A percentile compares a stretch with the other conserved stretches of the same genome.
Conservation (phyloP, 2,888 invertebrate genomes). For the Drosophila sordidapex region DNA sequence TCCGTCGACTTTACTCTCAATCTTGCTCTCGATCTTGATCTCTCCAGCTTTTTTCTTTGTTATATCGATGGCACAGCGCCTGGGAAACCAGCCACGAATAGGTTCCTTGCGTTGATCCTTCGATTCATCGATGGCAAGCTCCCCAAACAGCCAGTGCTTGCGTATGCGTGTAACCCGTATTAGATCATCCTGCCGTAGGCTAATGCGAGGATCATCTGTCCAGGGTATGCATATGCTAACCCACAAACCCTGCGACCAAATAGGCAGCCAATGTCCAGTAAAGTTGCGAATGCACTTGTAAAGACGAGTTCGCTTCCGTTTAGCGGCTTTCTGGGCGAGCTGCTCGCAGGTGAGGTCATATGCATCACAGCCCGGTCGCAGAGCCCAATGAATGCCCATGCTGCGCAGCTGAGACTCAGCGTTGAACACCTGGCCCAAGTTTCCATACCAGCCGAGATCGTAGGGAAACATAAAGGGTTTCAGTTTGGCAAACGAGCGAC, state of each 20-base stretch:
- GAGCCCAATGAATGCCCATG: slow-evolving; percentile 91
- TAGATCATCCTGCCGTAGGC: slow-evolving; percentile 88
- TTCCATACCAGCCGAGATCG: slow-evolving; percentile 89
- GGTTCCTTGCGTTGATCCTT: slow-evolving; percentile 32
- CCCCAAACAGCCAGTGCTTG: slow-evolving; percentile 95
- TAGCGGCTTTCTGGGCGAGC: slow-evolving; percentile 93
- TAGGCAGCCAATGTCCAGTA: slow-evolving; percentile 92
- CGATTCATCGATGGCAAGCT: slow-evolving; percentile 81
- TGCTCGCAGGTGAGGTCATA: slow-evolving; percentile 96
- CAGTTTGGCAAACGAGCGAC: slow-evolving; percentile 84
- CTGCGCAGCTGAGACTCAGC: slow-evolving; percentile 87
- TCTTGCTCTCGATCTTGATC: neutral
- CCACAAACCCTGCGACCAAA: slow-evolving; percentile 87
- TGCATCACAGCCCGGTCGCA: slow-evolving; percentile 91
- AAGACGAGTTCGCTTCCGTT: slow-evolving; percentile 89
- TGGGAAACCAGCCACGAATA: slow-evolving; percentile 95
- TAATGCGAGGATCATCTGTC: slow-evolving; percentile 93
- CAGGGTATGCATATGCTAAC: slow-evolving; percentile 91
- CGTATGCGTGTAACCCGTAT: slow-evolving; percentile 94
- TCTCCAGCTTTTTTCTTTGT: slow-evolving; percentile 71
- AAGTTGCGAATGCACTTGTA: slow-evolving; percentile 88
- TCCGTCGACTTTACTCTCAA: too few species aligned
- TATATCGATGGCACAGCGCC: slow-evolving; percentile 89
- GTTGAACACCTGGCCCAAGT: slow-evolving; percentile 88
- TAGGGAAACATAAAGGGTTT: slow-evolving; percentile 93